A percentile compares a stretch with the other conserved stretches of the same genome.
These are phyloP conservation scores for Psittacula echo DNA, from an alignment of 2,797 vertebrate species.

Conservation along the genomic window DNA sequence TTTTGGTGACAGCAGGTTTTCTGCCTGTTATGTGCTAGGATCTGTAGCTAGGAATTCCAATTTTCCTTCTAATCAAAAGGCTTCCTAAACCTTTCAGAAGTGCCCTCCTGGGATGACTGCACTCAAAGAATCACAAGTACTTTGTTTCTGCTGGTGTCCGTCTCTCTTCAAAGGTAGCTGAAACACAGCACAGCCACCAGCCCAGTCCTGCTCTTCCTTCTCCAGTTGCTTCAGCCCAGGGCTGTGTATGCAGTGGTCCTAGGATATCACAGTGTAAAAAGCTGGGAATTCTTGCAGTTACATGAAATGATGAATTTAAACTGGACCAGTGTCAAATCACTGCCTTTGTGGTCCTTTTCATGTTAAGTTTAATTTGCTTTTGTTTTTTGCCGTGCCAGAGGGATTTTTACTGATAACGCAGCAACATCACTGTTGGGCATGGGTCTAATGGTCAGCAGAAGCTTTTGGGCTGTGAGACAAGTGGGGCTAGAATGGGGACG, in stretches of 20 bases:
- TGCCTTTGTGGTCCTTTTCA: not conserved
- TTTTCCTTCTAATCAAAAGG: constrained; percentile 45
- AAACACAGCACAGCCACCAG: not conserved
- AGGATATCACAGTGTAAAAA: rapidly evolving
- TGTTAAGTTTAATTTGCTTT: not conserved
- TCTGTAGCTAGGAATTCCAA: constrained; percentile 35
- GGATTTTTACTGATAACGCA: not conserved
- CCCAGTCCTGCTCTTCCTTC: not conserved
- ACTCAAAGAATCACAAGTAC: not conserved
- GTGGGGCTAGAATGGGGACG: not conserved
- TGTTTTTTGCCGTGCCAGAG: not conserved
- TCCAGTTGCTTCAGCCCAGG: not conserved
- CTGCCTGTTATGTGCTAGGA: not conserved
- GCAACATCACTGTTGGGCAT: not conserved
- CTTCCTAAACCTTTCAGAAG: constrained; percentile 41
- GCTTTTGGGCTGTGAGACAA: not conserved
- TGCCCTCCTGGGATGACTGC: constrained; percentile 22
- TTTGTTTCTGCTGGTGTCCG: constrained; percentile 1
- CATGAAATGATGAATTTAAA: not conserved
- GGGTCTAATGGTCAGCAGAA: not conserved
- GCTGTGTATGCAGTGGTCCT: rapidly evolving
- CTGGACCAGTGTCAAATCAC: rapidly evolving
- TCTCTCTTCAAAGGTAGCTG: not conserved
- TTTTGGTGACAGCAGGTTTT: constrained; percentile 26
- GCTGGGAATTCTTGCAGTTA: not conserved